Evolutionary conservation across 1,140 invertebrate species (phyloP).

Genomic region (Cecropterus lyciades): DNA sequence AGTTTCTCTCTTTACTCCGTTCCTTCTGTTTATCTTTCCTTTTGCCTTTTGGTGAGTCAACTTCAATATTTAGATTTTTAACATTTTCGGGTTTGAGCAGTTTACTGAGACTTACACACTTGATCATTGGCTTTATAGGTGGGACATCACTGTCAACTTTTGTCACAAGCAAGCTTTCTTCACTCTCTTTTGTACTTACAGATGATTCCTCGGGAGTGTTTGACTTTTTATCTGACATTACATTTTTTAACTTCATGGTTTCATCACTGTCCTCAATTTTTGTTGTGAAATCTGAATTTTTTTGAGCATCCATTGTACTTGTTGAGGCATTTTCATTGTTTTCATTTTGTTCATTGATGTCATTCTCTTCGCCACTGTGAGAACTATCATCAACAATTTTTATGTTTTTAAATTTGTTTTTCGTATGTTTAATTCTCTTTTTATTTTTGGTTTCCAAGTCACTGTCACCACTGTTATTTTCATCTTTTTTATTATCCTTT

Average conservation of each 20-base stretch:
- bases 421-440: conserved; percentile 13
- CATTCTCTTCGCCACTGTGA: conserved; percentile 37
- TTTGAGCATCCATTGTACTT: neutral
- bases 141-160: conserved; percentile 26
- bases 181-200: no score
- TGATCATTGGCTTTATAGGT: conserved; percentile 55
- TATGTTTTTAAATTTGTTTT: conserved; percentile 46
- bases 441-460: conserved; percentile 2
- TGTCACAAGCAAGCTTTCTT: no score
- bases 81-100: conserved; percentile 58
- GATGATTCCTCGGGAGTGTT: neutral
- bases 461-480: conserved; percentile 14
- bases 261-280: conserved; percentile 28
- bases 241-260: conserved; percentile 38
- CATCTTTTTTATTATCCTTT: neutral
- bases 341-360: neutral
- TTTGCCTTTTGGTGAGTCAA: conserved; percentile 23
- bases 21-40: conserved; percentile 15
- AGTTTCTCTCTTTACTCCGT: conserved; percentile 37
- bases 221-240: no score
- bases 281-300: neutral
- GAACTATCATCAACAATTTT: conserved; percentile 45
- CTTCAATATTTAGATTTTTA: conserved; percentile 38
- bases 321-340: neutral
- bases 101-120: conserved; percentile 71